Percentiles rank a stretch among this genome's conserved stretches.
phyloP scores from a whole-genome alignment of 2,797 vertebrate genomes.

The Serranus cabrilla region DNA sequence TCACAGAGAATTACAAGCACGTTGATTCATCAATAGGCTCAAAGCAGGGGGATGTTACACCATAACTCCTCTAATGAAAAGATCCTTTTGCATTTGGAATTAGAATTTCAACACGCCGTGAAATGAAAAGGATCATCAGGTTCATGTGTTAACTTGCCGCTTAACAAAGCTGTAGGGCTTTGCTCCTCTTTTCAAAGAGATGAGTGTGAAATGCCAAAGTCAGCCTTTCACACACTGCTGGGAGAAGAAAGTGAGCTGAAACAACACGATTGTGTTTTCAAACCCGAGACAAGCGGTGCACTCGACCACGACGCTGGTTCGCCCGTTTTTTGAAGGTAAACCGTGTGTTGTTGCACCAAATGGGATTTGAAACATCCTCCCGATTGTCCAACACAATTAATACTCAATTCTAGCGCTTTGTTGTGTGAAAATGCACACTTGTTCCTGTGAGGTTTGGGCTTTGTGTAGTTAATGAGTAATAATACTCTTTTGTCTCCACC shows the following conservation, averaged over 20 bases:
- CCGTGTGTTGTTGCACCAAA: neutral
- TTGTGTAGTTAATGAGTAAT: conserved; percentile 31
- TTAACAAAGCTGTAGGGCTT: conserved; percentile 77
- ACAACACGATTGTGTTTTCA: conserved; percentile 49
- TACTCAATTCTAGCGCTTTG: neutral
- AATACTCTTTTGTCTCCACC: conserved; percentile 24
- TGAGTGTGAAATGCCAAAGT: conserved; percentile 65
- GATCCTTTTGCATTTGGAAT: conserved; percentile 48
- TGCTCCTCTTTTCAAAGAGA: conserved; percentile 64
- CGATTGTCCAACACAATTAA: conserved; percentile 8
- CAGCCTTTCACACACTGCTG: conserved; percentile 57
- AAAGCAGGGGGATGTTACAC: conserved; percentile 48
- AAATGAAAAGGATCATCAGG: conserved; percentile 66
- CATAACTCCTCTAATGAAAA: conserved; percentile 46
- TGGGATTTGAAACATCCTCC: conserved; percentile 23
- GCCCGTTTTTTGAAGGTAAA: conserved; percentile 43
- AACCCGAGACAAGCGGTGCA: conserved; percentile 18
- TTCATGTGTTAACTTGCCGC: conserved; percentile 81
- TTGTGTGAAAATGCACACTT: conserved; percentile 4
- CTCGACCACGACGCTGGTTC: conserved; percentile 32
- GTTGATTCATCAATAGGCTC: conserved; percentile 66
- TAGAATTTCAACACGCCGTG: conserved; percentile 64
- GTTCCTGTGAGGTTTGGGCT: neutral
- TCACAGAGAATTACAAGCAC: conserved; percentile 65
- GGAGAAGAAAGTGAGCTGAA: conserved; percentile 58